Conservation (phyloP, 2,113 vertebrate species). For the Cygnus buccinator region DNA sequence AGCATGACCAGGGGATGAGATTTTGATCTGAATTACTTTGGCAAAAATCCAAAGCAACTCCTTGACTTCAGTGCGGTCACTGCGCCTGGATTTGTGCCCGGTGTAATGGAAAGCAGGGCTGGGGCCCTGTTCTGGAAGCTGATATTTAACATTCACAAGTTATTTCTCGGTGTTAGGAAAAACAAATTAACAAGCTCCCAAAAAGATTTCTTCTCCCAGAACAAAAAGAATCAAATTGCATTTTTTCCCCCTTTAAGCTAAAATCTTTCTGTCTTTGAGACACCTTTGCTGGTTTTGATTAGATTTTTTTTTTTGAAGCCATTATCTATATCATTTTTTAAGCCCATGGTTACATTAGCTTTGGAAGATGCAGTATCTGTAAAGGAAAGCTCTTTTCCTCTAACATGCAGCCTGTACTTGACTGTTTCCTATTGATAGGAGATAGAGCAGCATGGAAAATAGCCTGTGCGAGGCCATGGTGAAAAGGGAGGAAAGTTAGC, state of each 20-base stretch:
- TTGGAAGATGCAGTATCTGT: constrained; percentile 23
- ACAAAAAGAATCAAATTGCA: not conserved
- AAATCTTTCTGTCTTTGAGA: not conserved
- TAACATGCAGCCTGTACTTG: not conserved
- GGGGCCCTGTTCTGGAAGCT: not conserved
- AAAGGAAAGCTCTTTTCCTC: not conserved
- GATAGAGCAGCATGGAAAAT: constrained; percentile 73
- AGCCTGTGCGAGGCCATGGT: constrained; percentile 21
- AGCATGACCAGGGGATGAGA: not conserved
- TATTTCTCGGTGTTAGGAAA: not conserved
- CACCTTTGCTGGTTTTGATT: fast-evolving
- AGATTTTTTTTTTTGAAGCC: not conserved
- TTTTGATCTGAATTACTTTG: not conserved
- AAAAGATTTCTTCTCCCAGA: not conserved
- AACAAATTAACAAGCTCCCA: not conserved
- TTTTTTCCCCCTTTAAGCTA: not conserved
- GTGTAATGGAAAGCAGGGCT: not conserved
- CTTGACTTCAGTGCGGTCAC: not conserved
- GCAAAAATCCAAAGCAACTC: not conserved
- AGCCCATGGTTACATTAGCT: constrained; percentile 62
- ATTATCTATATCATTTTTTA: constrained; percentile 65
- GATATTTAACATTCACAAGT: not conserved
- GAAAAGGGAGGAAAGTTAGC: not conserved
- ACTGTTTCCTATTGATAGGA: constrained; percentile 72
- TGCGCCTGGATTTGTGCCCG: not conserved